Conservation (phyloP, 2,888 invertebrate species). For the Eutolmus rufibarbis region DNA sequence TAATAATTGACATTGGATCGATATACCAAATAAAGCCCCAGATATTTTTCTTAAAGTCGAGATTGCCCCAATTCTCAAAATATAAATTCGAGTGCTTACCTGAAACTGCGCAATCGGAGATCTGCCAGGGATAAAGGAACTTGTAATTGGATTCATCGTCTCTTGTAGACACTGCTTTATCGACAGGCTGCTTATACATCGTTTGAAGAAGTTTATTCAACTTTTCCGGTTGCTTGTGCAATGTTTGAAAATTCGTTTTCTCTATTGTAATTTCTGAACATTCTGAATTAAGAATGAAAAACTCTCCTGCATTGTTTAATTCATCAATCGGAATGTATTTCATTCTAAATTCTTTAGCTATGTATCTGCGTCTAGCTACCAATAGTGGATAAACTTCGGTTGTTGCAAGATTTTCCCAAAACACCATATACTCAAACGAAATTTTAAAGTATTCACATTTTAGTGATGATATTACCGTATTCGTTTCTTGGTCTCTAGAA, state of each 20-base stretch:
- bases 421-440: not conserved
- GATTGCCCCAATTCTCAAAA: too few relatives aligned
- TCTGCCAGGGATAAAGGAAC: not conserved
- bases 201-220: constrained; percentile 54
- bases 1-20: not conserved
- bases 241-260: constrained; percentile 54
- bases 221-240: constrained; percentile 54
- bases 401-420: not conserved
- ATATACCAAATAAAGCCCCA: not conserved
- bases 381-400: not conserved
- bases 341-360: constrained; percentile 54
- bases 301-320: constrained; percentile 50
- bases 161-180: not conserved
- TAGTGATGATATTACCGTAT: not conserved
- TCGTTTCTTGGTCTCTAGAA: not conserved
- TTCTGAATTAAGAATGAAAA: constrained; percentile 51
- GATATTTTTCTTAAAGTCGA: too few relatives aligned
- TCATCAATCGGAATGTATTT: constrained; percentile 55
- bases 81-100: not conserved
- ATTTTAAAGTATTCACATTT: not conserved
- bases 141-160: not conserved
- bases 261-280: constrained; percentile 50
- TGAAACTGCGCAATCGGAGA: not conserved
- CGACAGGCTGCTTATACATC: not conserved
- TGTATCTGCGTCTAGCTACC: not conserved